Evolutionary conservation across 1,140 invertebrate genomes (phyloP), one percentile per base, ranked within the genome.

Genomic region (Trichoplusia ni): DNA sequence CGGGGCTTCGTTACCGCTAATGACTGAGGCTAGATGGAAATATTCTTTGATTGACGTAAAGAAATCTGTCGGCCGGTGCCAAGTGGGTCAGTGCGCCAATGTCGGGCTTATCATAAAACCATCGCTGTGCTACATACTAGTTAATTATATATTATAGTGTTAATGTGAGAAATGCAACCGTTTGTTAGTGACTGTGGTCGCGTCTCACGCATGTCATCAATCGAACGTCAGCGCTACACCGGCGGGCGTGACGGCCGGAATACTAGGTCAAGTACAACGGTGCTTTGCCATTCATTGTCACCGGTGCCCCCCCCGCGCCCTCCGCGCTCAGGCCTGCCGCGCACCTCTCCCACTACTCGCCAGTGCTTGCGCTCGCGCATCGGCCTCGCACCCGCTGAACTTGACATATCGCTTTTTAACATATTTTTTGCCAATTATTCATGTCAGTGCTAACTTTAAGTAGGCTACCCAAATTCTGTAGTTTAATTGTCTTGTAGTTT

Each of bases 221-320:
- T 71, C 71, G 69, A 67, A 66, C 66, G 64, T 64, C 71, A 60
- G 51, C 71, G 71, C 67, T 79, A 78, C 76, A 78, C 69, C 82
- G 79, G 69, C 63, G 73, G 75, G 69, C 84, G 80, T 87, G 83
- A 86, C 81, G 84, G 71, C 70, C 73, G 61, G 71, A 75, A 82
- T 84, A 87, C 79, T 88, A 70, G 87, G 87, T 90, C 87, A 90
- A 90, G 87, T 84, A 90, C 87, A 87, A 79, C 83, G 82, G 80
- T 84, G 87, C 79, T 90, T 82, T 84, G 87, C 84, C 81, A 87
- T 88, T 90, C 85, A 88, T 88, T 87, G 87, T 89, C 83, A 86
- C 79, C 77, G 79, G 46, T 11, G 46, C 38, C 3, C 49, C 38
- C 38, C 16, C 61, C 2, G 61, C 58, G 8, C 63, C 42, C 77